These are phyloP conservation scores for Scelioninae gen. 1 DNA, from an alignment of 2,888 invertebrate species.

Conservation along the genomic window DNA sequence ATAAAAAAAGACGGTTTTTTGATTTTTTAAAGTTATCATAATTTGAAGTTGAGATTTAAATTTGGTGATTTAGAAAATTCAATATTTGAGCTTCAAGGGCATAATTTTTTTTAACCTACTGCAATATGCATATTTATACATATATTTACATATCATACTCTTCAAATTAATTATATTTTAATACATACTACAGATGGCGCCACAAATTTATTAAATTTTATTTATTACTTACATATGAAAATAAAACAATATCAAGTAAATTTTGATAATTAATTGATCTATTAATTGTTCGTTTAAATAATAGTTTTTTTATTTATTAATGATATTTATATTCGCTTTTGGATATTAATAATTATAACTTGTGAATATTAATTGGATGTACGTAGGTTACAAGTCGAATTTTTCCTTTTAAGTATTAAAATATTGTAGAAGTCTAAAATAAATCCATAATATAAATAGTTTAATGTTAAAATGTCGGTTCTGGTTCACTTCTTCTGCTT, in stretches of 20 bases:
- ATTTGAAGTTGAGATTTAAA: conserved; percentile 1
- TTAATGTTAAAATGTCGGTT: neutral
- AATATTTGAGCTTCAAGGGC: neutral
- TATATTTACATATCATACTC: conserved; percentile 2
- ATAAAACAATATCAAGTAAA: conserved; percentile 7
- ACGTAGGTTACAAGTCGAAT: conserved; percentile 6
- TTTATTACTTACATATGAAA: conserved; percentile 9
- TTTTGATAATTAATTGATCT: neutral
- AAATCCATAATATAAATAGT: neutral
- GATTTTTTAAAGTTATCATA: conserved; percentile 9
- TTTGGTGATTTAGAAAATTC: conserved; percentile 1
- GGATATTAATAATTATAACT: conserved; percentile 1
- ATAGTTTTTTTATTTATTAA: conserved; percentile 10
- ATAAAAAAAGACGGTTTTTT: neutral
- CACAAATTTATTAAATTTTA: too few species aligned
- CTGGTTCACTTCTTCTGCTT: neutral
- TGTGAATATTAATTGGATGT: conserved; percentile 8
- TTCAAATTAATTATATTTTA: conserved; percentile 4
- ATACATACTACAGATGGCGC: conserved; percentile 6
- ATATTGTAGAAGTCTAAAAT: conserved; percentile 11
- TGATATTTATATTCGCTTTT: conserved; percentile 8
- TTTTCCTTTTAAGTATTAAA: conserved; percentile 4
- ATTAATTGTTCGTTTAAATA: neutral
- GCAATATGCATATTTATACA: conserved; percentile 6
- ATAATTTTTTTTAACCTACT: neutral